Evolutionary conservation across 2,797 vertebrate genomes (phyloP).

Genomic region (Helarctos malayanus): DNA sequence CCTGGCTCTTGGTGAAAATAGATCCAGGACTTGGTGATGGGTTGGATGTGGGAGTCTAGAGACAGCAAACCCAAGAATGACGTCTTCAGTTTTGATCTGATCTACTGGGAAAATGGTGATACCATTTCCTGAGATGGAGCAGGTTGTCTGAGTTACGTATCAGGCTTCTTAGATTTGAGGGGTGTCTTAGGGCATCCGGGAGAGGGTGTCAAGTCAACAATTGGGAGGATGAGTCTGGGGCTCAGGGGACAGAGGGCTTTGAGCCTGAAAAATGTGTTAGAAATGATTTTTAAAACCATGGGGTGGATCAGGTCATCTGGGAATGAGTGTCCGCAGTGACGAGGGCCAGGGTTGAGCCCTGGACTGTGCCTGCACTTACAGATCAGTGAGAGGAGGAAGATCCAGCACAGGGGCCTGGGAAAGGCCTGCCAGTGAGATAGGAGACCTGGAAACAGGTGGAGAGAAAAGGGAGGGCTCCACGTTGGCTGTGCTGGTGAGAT

Average conservation of each 20-base stretch:
- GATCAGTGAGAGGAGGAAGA: neutral
- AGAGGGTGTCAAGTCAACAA: neutral
- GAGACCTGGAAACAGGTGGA: neutral
- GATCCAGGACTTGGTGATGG: neutral
- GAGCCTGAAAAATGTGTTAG: neutral
- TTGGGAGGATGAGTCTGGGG: neutral
- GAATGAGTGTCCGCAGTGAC: neutral
- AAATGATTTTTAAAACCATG: neutral
- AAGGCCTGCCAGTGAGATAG: neutral
- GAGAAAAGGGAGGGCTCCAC: neutral
- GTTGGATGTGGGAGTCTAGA: neutral
- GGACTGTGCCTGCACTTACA: rapidly evolving
- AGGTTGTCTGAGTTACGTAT: neutral
- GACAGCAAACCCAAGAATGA: neutral
- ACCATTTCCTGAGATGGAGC: neutral
- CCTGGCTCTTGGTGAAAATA: neutral
- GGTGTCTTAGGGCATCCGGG: neutral
- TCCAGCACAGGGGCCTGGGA: neutral
- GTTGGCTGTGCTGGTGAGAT: neutral
- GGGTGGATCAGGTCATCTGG: neutral
- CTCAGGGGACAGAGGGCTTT: neutral
- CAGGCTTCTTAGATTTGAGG: rapidly evolving
- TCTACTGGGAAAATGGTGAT: neutral
- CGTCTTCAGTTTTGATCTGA: neutral
- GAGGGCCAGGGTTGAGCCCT: neutral